Percentiles rank a stretch among this genome's conserved stretches.
These are phyloP conservation scores for Anguilla obscura DNA, from an alignment of 2,797 vertebrate genomes.

Conservation along the genomic window DNA sequence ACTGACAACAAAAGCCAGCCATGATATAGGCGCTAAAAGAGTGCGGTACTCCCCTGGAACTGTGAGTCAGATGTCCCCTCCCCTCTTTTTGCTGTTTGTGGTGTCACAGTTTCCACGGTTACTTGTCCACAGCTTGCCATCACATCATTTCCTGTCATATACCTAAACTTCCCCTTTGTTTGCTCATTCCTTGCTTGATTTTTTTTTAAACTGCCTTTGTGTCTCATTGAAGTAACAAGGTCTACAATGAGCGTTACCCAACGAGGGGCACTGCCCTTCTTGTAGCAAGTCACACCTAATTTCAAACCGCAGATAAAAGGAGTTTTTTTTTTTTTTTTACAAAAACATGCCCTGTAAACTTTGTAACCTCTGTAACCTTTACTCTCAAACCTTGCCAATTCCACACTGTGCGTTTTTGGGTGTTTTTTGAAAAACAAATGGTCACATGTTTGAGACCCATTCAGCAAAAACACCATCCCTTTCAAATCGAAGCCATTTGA, in stretches of 20 bases:
- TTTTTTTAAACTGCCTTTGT: neutral
- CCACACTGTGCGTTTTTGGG: neutral
- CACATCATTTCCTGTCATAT: slow-evolving; percentile 29
- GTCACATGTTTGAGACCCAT: neutral
- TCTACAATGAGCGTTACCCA: neutral
- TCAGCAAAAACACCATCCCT: neutral
- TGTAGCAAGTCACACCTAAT: neutral
- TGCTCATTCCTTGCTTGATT: neutral
- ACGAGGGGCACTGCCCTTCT: neutral
- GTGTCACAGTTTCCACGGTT: slow-evolving; percentile 30
- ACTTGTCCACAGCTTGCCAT: slow-evolving; percentile 15
- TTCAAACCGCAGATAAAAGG: neutral
- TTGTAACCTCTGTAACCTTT: neutral
- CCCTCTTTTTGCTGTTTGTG: slow-evolving; percentile 20
- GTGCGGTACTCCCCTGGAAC: neutral
- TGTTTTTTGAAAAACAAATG: neutral
- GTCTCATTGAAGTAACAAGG: neutral
- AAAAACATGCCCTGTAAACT: neutral
- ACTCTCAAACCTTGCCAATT: neutral
- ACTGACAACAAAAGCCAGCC: neutral
- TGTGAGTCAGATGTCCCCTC: slow-evolving; percentile 25
- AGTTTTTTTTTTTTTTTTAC: neutral
- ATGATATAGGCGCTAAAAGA: neutral
- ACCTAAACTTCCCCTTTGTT: slow-evolving; percentile 36
- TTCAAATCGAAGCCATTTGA: neutral